A percentile compares a stretch with the other conserved stretches of the same genome.
Conservation (phyloP, 2,797 vertebrate species). For the Micromesistius poutassou region DNA sequence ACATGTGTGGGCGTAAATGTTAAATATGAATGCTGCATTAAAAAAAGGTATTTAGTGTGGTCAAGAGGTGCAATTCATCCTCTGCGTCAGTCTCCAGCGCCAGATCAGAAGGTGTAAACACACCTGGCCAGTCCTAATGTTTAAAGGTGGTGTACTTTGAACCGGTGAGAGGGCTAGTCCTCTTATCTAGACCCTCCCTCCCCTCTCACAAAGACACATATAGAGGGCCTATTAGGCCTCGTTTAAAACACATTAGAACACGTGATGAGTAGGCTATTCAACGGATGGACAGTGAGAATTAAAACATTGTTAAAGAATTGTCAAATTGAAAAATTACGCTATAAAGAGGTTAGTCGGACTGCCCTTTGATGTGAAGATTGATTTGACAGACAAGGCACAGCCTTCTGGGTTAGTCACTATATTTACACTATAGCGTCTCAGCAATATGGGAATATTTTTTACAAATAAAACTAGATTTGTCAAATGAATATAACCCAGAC, state of each 20-base stretch:
- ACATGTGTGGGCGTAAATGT: not conserved
- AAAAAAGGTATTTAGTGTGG: not conserved
- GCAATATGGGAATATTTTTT: not conserved
- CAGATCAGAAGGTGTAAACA: conserved; percentile 70
- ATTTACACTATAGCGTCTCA: not conserved
- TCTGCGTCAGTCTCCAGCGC: not conserved
- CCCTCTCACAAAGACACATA: not conserved
- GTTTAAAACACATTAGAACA: not conserved
- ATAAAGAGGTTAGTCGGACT: not conserved
- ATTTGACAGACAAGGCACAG: not conserved
- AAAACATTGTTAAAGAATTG: not conserved
- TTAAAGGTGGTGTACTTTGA: conserved; percentile 61
- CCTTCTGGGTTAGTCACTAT: not conserved
- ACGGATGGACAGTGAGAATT: not conserved
- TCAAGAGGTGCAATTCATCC: not conserved
- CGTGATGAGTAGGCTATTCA: not conserved
- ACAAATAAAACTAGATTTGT: not conserved
- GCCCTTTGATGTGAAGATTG: not conserved
- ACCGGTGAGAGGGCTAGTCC: conserved; percentile 37
- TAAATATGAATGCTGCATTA: not conserved
- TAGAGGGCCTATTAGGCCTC: not conserved
- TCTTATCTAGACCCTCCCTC: not conserved
- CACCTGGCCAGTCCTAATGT: conserved; percentile 50
- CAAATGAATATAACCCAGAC: not conserved
- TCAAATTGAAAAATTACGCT: not conserved